Conservation (phyloP, 2,888 invertebrate species). For the Cheilosia soror region DNA sequence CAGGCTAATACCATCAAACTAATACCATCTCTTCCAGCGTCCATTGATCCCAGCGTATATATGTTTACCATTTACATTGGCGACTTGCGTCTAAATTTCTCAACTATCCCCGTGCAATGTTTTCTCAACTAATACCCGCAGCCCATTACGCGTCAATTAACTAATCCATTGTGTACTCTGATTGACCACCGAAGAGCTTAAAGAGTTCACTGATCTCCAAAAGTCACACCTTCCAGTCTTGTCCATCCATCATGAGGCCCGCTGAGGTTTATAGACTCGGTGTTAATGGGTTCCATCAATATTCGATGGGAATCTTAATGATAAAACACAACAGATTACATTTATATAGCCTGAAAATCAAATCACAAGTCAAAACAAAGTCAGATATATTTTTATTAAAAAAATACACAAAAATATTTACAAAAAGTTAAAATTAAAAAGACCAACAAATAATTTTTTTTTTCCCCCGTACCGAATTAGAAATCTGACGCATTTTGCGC, state of each 20-base stretch:
- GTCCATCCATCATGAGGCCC: slow-evolving; percentile 3
- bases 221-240: slow-evolving; percentile 12
- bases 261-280: not conserved
- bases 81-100: not conserved
- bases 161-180: slow-evolving; percentile 15
- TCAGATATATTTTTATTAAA: slow-evolving; percentile 16
- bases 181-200: not conserved
- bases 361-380: slow-evolving; percentile 16
- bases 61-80: slow-evolving; percentile 46
- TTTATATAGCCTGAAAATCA: not conserved
- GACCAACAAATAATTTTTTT: not conserved
- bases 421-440: too few species aligned
- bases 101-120: slow-evolving; percentile 4
- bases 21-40: not conserved
- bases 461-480: slow-evolving; percentile 36
- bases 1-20: too few species aligned
- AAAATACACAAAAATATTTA: too few species aligned
- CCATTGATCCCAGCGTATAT: slow-evolving; percentile 14
- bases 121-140: slow-evolving; percentile 39
- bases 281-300: slow-evolving; percentile 16
- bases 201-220: slow-evolving; percentile 41
- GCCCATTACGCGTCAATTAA: slow-evolving; percentile 40
- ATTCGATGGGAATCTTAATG: not conserved
- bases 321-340: slow-evolving; percentile 4
- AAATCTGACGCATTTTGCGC: slow-evolving; percentile 64